Evolutionary conservation across 2,113 vertebrate genomes (phyloP).

Genomic region (Bos taurus): DNA sequence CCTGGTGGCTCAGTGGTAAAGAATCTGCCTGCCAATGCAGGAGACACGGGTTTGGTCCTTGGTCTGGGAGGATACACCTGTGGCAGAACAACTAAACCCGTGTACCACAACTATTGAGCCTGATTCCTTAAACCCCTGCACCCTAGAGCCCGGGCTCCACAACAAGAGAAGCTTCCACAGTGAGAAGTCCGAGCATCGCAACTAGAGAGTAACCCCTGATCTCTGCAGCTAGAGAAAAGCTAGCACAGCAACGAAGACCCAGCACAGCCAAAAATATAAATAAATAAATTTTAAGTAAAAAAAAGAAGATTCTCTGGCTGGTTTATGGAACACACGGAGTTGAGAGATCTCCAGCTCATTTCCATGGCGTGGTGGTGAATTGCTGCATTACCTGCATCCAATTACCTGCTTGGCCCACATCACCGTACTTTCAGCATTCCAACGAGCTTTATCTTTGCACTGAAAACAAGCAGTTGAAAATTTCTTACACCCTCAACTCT

Average conservation of each 20-base stretch:
- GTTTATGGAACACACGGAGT: not conserved
- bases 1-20: not conserved
- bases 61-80: not conserved
- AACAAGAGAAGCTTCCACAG: not conserved
- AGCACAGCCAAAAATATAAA: not conserved
- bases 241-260: not conserved
- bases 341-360: not conserved
- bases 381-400: not conserved
- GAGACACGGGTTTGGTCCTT: not conserved
- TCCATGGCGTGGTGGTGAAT: not conserved
- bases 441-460: not conserved
- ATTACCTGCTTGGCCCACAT: too few relatives aligned
- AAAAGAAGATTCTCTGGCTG: not conserved
- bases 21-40: not conserved
- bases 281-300: not conserved
- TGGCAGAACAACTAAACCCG: not conserved
- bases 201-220: not conserved
- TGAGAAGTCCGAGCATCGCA: not conserved
- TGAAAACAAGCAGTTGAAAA: not conserved
- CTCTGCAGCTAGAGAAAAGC: not conserved
- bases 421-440: fast-evolving
- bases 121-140: not conserved
- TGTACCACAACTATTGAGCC: not conserved
- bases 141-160: not conserved
- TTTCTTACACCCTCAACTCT: not conserved